These are phyloP conservation scores for Puntigrus tetrazona DNA, from an alignment of 2,113 vertebrate species.

Conservation along the genomic window DNA sequence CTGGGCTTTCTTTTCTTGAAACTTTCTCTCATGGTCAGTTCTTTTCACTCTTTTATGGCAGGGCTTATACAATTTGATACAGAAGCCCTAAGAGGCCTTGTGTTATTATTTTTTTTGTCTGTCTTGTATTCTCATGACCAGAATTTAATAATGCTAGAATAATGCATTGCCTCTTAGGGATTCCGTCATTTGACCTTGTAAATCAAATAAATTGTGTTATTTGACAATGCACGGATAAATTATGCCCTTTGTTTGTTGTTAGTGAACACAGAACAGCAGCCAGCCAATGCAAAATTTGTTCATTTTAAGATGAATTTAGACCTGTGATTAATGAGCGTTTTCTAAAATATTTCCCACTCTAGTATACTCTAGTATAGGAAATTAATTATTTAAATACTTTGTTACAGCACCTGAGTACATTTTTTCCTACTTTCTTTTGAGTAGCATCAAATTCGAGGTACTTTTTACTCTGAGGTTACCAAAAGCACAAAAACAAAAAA, in stretches of 20 bases:
- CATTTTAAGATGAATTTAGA: too few relatives aligned
- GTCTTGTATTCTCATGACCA: background rate
- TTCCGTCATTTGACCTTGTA: background rate
- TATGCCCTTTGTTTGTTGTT: background rate
- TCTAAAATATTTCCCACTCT: background rate
- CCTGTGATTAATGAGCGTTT: background rate
- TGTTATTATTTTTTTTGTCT: background rate
- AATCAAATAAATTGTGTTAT: background rate
- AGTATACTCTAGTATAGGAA: too few relatives aligned
- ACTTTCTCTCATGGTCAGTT: conserved; percentile 5
- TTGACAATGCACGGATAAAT: background rate
- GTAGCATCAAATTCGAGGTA: too few relatives aligned
- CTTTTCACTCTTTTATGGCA: conserved; percentile 42
- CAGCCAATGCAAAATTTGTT: background rate
- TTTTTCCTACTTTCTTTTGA: too few relatives aligned
- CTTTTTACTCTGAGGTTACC: too few relatives aligned
- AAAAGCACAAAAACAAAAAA: too few relatives aligned
- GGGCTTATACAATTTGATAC: conserved; percentile 10
- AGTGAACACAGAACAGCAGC: background rate
- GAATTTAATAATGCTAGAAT: background rate
- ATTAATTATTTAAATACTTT: too few relatives aligned
- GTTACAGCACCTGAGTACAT: too few relatives aligned
- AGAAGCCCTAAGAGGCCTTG: background rate
- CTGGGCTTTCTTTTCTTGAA: conserved; percentile 9
- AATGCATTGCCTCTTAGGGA: background rate